phyloP scores from a whole-genome alignment of 64 coral and sea anemone genomes.

The Montipora efflorescens region DNA sequence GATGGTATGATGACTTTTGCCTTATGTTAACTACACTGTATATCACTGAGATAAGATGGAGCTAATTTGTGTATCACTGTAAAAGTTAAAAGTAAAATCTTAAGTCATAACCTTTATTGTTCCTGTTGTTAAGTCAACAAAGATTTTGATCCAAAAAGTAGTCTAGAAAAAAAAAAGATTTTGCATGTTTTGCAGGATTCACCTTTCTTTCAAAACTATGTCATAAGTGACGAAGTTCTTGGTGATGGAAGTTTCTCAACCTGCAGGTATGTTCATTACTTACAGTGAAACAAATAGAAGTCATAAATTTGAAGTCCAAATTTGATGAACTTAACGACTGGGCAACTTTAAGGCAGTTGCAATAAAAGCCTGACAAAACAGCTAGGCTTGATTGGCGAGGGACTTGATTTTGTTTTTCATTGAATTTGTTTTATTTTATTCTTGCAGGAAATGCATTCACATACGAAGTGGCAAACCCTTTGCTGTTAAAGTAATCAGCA shows the following conservation, averaged over 20 bases:
- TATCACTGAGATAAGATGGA: too few relatives aligned
- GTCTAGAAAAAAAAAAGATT: background rate
- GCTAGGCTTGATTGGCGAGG: too few relatives aligned
- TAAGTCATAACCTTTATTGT: too few relatives aligned
- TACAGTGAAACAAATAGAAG: background rate
- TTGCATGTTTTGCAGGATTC: slow-evolving; percentile 67
- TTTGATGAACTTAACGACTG: too few relatives aligned
- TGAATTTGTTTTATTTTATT: background rate
- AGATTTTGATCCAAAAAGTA: background rate
- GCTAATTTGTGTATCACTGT: too few relatives aligned
- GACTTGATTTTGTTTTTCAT: background rate
- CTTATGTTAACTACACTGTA: too few relatives aligned
- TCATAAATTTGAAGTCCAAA: too few relatives aligned
- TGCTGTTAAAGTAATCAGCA: slow-evolving; percentile 98
- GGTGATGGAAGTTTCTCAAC: slow-evolving; percentile 99
- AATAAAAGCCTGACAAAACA: too few relatives aligned
- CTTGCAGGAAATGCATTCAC: slow-evolving; percentile 86
- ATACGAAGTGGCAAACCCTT: slow-evolving; percentile 77
- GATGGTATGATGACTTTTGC: too few relatives aligned
- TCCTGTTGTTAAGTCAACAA: too few relatives aligned
- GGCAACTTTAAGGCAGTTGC: too few relatives aligned
- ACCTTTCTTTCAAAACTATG: slow-evolving; percentile 98
- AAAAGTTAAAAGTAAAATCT: too few relatives aligned
- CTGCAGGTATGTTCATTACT: slow-evolving; percentile 75
- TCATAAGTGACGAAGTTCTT: slow-evolving; percentile 92